Conservation (phyloP, 2,113 vertebrate genomes). For the Mionectes macconnelli region DNA sequence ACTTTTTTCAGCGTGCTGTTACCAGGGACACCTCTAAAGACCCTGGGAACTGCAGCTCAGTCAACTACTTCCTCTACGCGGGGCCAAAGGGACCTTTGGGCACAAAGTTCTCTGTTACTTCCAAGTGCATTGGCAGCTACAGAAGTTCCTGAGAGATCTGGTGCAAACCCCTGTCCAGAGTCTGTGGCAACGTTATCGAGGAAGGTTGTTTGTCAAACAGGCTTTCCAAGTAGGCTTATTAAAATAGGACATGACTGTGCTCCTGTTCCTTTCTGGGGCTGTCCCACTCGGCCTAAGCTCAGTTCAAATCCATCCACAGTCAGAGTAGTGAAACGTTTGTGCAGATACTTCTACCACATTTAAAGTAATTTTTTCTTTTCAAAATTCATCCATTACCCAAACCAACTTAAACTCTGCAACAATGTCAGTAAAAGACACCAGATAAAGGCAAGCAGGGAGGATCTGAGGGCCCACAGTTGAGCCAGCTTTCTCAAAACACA, state of each 20-base stretch:
- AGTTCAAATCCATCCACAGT: rapidly evolving
- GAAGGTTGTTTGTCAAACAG: neutral
- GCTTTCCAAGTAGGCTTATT: neutral
- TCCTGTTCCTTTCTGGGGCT: neutral
- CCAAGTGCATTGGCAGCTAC: neutral
- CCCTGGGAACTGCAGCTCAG: neutral
- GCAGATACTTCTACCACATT: neutral
- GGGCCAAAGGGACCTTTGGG: neutral
- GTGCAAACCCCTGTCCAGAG: neutral
- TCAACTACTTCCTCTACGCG: neutral
- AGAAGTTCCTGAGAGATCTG: neutral
- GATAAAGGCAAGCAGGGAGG: neutral
- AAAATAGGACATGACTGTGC: neutral
- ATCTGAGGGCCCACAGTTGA: neutral
- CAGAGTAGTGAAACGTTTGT: neutral
- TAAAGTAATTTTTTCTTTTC: neutral
- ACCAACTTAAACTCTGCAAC: neutral
- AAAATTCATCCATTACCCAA: neutral
- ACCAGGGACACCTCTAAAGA: neutral
- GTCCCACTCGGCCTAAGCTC: neutral
- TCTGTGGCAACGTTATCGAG: neutral
- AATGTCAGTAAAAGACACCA: neutral
- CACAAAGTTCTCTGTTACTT: rapidly evolving
- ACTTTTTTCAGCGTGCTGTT: neutral
- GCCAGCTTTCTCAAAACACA: neutral